Evolutionary conservation across 2,113 vertebrate species (phyloP).

Genomic region (Peromyscus leucopus): DNA sequence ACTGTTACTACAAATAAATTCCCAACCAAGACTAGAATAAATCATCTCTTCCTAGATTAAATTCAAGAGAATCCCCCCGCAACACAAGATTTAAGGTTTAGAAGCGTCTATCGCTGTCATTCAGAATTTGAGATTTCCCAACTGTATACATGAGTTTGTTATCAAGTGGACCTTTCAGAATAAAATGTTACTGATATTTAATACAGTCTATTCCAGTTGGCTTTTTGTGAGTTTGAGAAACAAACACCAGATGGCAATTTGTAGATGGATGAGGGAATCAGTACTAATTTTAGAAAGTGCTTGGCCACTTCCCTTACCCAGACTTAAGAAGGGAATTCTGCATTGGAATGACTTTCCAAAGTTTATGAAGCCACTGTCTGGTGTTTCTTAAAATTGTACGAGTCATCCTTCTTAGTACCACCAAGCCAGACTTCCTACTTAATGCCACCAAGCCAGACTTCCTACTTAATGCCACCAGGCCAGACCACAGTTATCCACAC

Average conservation of each 20-base stretch:
- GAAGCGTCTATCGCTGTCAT: not conserved
- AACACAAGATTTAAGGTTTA: not conserved
- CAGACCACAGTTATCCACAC: not conserved
- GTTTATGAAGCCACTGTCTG: slow-evolving; percentile 41
- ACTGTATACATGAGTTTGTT: not conserved
- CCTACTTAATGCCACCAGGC: not conserved
- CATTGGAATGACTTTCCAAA: slow-evolving; percentile 61
- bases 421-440: not conserved
- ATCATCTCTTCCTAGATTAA: not conserved
- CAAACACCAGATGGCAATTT: slow-evolving; percentile 72
- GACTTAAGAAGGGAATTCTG: slow-evolving; percentile 64
- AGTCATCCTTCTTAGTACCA: not conserved
- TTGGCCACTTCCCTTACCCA: slow-evolving; percentile 64
- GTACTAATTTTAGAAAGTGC: slow-evolving; percentile 74
- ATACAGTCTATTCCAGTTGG: slow-evolving; percentile 45
- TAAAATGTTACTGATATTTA: slow-evolving; percentile 53
- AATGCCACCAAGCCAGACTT: not conserved
- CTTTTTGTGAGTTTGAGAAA: slow-evolving; percentile 46
- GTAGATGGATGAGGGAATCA: slow-evolving; percentile 44
- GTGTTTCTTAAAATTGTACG: slow-evolving; percentile 50
- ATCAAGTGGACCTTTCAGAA: slow-evolving; percentile 46
- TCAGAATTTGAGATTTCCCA: slow-evolving; percentile 22
- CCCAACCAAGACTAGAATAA: not conserved
- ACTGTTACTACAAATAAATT: not conserved
- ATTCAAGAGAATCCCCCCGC: not conserved